These are phyloP conservation scores for Aporrectodea caliginosa DNA, from an alignment of 1,140 invertebrate genomes.

Conservation along the genomic window DNA sequence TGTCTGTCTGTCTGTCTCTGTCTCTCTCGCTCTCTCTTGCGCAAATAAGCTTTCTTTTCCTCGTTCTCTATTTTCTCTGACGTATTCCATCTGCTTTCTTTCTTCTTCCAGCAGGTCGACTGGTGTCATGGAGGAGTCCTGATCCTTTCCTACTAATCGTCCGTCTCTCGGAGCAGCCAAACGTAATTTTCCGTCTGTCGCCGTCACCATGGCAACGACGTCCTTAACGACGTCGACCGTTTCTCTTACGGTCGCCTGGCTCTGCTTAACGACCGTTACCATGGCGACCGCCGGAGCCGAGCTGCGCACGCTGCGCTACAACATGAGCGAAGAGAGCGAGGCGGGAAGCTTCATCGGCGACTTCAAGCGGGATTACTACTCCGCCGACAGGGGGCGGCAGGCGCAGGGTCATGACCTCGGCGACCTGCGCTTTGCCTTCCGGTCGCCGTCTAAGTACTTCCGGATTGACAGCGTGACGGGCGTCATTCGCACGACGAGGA, in stretches of 20 bases:
- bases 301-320: not conserved
- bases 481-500: not conserved
- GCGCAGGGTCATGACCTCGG: not conserved
- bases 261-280: not conserved
- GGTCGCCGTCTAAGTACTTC: not conserved
- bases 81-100: too few relatives aligned
- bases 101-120: too few relatives aligned
- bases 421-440: constrained; percentile 13
- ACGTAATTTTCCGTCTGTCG: too few relatives aligned
- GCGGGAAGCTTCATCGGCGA: constrained; percentile 23
- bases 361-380: constrained; percentile 17
- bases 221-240: not conserved
- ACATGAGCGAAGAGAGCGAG: constrained; percentile 20
- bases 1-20: too few relatives aligned
- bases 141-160: too few relatives aligned
- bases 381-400: not conserved
- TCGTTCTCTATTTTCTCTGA: too few relatives aligned
- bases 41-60: too few relatives aligned
- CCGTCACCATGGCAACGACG: not conserved
- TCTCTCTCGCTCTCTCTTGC: too few relatives aligned
- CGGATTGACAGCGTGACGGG: constrained; percentile 16
- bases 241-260: not conserved
- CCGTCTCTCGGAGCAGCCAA: too few relatives aligned
- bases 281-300: not conserved
- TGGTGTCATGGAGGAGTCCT: too few relatives aligned